Evolutionary conservation across 2,797 vertebrate genomes (phyloP), one percentile per base, ranked within the genome.

Genomic region (Graptemys geographica): DNA sequence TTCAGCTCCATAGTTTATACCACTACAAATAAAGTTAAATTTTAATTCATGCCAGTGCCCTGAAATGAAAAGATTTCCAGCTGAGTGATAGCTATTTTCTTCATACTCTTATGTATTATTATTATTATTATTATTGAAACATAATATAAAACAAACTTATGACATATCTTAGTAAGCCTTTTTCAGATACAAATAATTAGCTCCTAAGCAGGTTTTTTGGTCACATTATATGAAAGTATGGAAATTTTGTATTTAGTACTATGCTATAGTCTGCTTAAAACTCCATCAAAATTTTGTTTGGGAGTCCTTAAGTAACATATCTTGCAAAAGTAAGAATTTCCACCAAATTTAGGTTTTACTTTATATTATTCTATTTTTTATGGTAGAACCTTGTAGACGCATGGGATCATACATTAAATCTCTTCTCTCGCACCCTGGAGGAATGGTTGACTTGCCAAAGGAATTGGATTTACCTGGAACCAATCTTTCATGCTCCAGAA

Each of bases 391-490:
- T 97, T 90, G 97, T 98, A n/a, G 89, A 94, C 81, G 88, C 97
- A 56, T 98, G 98, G 98, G 93, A 96, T 83, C 90, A 93, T 59
- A 98, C 98, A 13, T 90, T 98, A 74, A 94, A 81, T 57, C 94
- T 97, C 79, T 98, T 98, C 85, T 96, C 93, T 19, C 52, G 79
- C 4, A 98, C 97, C 56, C 84, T 98, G 85, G 96, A 97, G 25
- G 97, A 98, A 83, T 98, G 97, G 97, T 97, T 98, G 95, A 95
- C 21, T 52, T 98, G 98, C 87, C 98, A 98, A 87, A 97, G 97
- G 83, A 96, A 94, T 23, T 98, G 97, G 98, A 97, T 98, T 69
- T 97, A 95, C 84, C 96, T 98, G 76, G 98, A 98, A 86, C 97
- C 98, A 78, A 88, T 98, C 82, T 98, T 98, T 94, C 86, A 92